Conservation (phyloP, 2,113 vertebrate genomes). For the Erythrocebus patas region DNA sequence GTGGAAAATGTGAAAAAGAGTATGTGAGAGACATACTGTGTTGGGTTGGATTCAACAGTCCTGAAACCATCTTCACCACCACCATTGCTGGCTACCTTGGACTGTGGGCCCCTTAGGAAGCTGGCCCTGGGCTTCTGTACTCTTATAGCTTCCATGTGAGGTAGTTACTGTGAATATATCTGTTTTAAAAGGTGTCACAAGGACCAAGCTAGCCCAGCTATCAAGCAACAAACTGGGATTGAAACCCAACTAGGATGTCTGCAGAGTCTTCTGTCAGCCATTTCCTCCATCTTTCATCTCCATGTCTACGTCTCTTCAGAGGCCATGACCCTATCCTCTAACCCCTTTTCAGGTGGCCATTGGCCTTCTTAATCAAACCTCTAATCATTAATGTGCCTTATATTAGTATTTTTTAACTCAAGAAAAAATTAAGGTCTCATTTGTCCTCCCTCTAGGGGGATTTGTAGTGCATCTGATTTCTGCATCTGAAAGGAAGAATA, state of each 20-base stretch:
- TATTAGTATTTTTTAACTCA: neutral
- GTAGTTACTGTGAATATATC: neutral
- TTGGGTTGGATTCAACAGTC: neutral
- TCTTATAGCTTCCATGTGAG: neutral
- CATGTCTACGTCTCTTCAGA: neutral
- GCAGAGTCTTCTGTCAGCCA: neutral
- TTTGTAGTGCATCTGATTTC: neutral
- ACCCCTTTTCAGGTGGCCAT: neutral
- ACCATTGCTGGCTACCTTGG: neutral
- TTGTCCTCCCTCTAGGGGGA: neutral
- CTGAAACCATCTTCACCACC: neutral
- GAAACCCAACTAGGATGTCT: neutral
- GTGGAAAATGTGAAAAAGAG: neutral
- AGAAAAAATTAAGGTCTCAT: neutral
- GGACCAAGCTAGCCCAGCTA: neutral
- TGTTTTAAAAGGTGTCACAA: neutral
- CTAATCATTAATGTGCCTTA: neutral
- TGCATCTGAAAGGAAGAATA: neutral
- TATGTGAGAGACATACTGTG: neutral
- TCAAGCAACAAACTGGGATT: neutral
- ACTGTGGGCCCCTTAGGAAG: neutral
- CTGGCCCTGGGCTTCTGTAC: neutral
- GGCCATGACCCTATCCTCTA: neutral
- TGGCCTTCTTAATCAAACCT: neutral
- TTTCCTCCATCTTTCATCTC: neutral